Percentiles rank a stretch among this genome's conserved stretches.
Evolutionary conservation across 1,140 invertebrate genomes (phyloP).

Genomic region (Macrosteles quadrilineatus): DNA sequence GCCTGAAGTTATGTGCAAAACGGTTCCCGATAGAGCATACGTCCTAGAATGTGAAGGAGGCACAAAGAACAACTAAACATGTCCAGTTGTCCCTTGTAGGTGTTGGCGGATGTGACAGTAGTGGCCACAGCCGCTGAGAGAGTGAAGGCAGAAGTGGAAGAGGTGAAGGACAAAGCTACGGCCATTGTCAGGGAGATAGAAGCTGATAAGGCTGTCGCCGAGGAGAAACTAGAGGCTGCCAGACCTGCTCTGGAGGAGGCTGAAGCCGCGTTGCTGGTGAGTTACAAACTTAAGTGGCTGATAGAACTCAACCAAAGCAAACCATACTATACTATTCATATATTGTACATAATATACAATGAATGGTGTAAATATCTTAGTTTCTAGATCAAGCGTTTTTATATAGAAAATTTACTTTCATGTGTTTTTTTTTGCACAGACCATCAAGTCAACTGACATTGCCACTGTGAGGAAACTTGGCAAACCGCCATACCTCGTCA

Average conservation of each 20-base stretch:
- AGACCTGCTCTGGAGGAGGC: constrained; percentile 82
- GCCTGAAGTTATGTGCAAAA: too few relatives aligned
- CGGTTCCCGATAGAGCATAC: too few relatives aligned
- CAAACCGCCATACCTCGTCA: constrained; percentile 86
- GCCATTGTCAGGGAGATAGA: constrained; percentile 75
- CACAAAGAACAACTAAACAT: too few relatives aligned
- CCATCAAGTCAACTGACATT: constrained; percentile 84
- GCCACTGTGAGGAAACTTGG: constrained; percentile 83
- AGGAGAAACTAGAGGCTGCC: constrained; percentile 75
- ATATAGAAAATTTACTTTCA: constrained; percentile 1
- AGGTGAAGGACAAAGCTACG: constrained; percentile 78
- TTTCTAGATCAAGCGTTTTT: too few relatives aligned
- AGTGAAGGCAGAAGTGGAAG: constrained; percentile 79
- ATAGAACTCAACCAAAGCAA: too few relatives aligned
- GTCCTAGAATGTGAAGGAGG: too few relatives aligned
- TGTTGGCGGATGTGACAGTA: constrained; percentile 63
- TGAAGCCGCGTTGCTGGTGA: constrained; percentile 75
- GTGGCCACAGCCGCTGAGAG: constrained; percentile 68
- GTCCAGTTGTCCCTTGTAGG: constrained; percentile 48
- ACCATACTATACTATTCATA: too few relatives aligned
- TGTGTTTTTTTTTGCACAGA: constrained; percentile 52
- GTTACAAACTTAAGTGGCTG: too few relatives aligned
- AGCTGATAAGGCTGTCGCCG: constrained; percentile 74
- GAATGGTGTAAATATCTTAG: too few relatives aligned
- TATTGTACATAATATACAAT: too few relatives aligned